phyloP scores from a whole-genome alignment of 2,888 invertebrate genomes.

The Pseudococcus jackbeardsleyi region DNA sequence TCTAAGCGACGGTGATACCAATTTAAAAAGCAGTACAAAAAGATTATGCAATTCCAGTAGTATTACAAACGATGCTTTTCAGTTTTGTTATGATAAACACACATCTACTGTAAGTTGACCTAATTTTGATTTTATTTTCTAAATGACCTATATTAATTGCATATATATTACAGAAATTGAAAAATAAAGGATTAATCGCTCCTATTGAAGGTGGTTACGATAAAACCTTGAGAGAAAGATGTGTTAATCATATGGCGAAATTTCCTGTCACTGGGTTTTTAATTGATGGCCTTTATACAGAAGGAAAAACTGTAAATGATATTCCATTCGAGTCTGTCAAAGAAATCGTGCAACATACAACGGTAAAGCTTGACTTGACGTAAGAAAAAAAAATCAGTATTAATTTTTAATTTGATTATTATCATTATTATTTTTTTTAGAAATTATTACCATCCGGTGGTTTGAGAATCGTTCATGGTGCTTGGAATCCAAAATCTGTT shows the following conservation, averaged over 20 bases:
- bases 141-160: background rate
- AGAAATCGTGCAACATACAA: constrained; percentile 76
- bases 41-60: constrained; percentile 80
- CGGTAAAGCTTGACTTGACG: constrained; percentile 72
- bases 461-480: constrained; percentile 81
- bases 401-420: background rate
- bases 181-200: constrained; percentile 75
- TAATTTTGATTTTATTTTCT: background rate
- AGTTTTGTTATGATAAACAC: constrained; percentile 56
- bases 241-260: constrained; percentile 75
- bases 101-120: constrained; percentile 32
- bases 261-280: constrained; percentile 80
- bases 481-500: constrained; percentile 82
- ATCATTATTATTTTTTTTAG: too few species aligned
- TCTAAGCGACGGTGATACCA: constrained; percentile 83
- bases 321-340: constrained; percentile 73
- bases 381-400: background rate
- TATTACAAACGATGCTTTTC: constrained; percentile 76
- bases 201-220: constrained; percentile 83
- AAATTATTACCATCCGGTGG: constrained; percentile 78
- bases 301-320: constrained; percentile 76
- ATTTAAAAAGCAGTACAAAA: constrained; percentile 78
- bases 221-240: constrained; percentile 76
- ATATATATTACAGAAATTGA: constrained; percentile 70
- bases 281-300: constrained; percentile 85